Percentiles rank a stretch among this genome's conserved stretches.
phyloP scores from a whole-genome alignment of 2,113 vertebrate genomes.

The Opisthocomus hoazin region DNA sequence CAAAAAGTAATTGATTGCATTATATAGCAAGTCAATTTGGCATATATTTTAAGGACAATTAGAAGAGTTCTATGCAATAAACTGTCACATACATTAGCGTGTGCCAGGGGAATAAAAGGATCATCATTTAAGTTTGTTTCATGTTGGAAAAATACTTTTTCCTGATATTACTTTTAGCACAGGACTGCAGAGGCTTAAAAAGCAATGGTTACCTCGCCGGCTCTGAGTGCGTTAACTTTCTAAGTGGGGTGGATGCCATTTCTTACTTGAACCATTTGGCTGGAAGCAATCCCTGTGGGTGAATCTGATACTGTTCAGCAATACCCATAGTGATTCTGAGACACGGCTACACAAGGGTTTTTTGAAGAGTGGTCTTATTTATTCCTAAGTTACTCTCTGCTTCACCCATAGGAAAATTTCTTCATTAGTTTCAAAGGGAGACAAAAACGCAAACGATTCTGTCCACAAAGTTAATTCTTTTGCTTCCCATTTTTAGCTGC shows the following conservation, averaged over 20 bases:
- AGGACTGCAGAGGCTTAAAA: background rate
- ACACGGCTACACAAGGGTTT: background rate
- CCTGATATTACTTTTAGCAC: background rate
- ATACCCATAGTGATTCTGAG: background rate
- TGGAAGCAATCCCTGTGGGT: background rate
- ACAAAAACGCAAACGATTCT: background rate
- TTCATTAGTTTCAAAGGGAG: background rate
- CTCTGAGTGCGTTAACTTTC: accelerated
- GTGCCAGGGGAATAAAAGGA: background rate
- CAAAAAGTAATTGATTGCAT: background rate
- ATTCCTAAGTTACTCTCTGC: background rate
- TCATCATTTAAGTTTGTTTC: background rate
- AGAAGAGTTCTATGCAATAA: background rate
- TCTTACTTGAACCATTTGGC: background rate
- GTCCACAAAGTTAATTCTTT: background rate
- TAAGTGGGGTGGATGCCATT: background rate
- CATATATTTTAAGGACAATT: background rate
- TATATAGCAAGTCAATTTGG: background rate
- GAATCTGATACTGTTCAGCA: background rate
- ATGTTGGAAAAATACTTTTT: background rate
- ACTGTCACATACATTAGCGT: background rate
- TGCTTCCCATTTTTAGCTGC: background rate
- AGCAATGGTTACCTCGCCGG: background rate
- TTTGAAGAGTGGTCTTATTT: no score
- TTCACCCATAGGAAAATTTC: background rate